phyloP scores from a whole-genome alignment of 2,888 invertebrate species.

The Andrena trimmerana region DNA sequence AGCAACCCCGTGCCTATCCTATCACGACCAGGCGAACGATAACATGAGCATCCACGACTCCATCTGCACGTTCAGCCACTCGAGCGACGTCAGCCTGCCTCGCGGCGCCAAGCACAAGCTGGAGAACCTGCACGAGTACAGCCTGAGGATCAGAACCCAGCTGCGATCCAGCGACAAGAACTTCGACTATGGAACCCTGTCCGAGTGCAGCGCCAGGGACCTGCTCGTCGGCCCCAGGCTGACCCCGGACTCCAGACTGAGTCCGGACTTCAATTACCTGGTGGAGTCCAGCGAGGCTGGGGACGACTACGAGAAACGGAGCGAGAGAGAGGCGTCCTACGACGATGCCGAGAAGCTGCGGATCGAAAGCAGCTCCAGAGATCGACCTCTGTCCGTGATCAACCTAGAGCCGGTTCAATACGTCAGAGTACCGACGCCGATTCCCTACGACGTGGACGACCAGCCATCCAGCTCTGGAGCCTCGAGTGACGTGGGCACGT shows the following conservation, averaged over 20 bases:
- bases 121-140: slow-evolving; percentile 82
- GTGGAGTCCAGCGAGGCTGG: slow-evolving; percentile 44
- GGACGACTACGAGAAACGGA: slow-evolving; percentile 27
- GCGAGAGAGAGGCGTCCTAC: slow-evolving; percentile 50
- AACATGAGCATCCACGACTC: slow-evolving; percentile 78
- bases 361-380: slow-evolving; percentile 55
- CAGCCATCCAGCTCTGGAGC: slow-evolving; percentile 71
- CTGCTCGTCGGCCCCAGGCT: slow-evolving; percentile 40
- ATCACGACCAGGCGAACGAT: slow-evolving; percentile 69
- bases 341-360: slow-evolving; percentile 41
- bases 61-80: slow-evolving; percentile 78
- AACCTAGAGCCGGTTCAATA: slow-evolving; percentile 69
- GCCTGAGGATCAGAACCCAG: slow-evolving; percentile 78
- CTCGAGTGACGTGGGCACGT: slow-evolving; percentile 75
- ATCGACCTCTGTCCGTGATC: slow-evolving; percentile 49
- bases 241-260: slow-evolving; percentile 63
- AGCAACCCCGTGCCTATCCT: slow-evolving; percentile 74
- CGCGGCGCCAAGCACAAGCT: slow-evolving; percentile 76
- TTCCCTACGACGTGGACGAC: slow-evolving; percentile 76
- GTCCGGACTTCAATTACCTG: slow-evolving; percentile 58
- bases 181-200: slow-evolving; percentile 75
- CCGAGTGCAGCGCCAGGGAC: slow-evolving; percentile 77
- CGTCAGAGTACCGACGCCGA: slow-evolving; percentile 80
- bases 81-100: slow-evolving; percentile 71
- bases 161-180: slow-evolving; percentile 75